phyloP scores from a whole-genome alignment of 2,888 invertebrate species.

The Nomada ferruginata region DNA sequence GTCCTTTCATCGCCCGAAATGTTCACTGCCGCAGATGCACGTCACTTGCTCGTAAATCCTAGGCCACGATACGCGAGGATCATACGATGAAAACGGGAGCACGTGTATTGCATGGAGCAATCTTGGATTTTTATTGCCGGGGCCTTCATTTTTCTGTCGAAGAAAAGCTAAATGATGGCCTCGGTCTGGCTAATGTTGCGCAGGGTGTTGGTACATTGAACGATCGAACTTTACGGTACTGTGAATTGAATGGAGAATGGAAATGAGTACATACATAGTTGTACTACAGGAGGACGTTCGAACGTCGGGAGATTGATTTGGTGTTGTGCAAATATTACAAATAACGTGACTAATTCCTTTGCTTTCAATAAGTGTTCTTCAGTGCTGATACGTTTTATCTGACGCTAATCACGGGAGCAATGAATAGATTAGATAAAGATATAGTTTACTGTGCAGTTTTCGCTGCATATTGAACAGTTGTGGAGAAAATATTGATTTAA shows the following conservation, averaged over 20 bases:
- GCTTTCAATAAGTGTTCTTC: background rate
- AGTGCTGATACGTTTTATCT: background rate
- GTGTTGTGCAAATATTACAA: too few species aligned
- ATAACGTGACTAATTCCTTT: background rate
- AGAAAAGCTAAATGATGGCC: conserved; percentile 4
- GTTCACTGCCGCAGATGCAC: conserved; percentile 24
- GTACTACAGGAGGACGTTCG: too few species aligned
- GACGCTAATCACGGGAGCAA: background rate
- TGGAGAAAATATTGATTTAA: background rate
- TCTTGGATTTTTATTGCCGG: background rate
- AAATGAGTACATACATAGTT: too few species aligned
- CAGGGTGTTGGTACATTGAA: background rate
- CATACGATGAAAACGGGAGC: background rate
- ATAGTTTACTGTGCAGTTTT: too few species aligned
- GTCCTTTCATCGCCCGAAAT: conserved; percentile 42
- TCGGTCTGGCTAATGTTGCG: background rate
- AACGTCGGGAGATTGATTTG: too few species aligned
- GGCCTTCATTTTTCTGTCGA: background rate
- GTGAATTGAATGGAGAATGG: background rate
- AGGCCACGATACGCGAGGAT: background rate
- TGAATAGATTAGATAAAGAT: conserved; percentile 23
- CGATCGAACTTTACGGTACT: background rate
- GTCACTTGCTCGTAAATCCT: conserved; percentile 19
- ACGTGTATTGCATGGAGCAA: background rate
- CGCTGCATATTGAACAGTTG: too few species aligned